These are phyloP conservation scores for Myotis brandtii DNA, from an alignment of 2,113 vertebrate genomes.

Conservation along the genomic window DNA sequence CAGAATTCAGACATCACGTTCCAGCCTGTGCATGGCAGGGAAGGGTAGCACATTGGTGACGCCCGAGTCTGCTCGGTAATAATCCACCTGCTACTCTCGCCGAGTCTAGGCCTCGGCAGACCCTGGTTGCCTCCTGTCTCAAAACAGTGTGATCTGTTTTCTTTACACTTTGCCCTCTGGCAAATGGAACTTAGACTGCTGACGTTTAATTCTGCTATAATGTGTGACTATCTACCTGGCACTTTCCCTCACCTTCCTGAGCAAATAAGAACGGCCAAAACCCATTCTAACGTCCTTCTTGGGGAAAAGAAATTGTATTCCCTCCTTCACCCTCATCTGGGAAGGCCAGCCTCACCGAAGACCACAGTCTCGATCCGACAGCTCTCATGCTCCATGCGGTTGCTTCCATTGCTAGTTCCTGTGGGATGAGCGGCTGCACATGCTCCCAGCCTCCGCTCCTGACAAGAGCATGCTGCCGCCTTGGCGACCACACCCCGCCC, in stretches of 20 bases:
- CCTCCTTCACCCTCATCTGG: conserved; percentile 6
- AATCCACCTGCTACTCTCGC: not conserved
- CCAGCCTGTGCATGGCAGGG: not conserved
- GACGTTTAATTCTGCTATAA: not conserved
- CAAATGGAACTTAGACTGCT: not conserved
- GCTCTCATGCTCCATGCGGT: conserved; percentile 61
- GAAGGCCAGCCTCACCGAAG: conserved; percentile 28
- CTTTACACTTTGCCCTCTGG: not conserved
- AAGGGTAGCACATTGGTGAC: not conserved
- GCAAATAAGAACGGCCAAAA: conserved; percentile 14
- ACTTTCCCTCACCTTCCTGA: not conserved
- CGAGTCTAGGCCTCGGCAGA: not conserved
- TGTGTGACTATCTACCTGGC: not conserved
- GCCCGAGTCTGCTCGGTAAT: conserved; percentile 11
- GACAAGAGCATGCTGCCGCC: conserved; percentile 82
- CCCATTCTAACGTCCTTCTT: conserved; percentile 20
- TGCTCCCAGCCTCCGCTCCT: conserved; percentile 60
- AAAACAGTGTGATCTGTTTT: not conserved
- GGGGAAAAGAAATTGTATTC: conserved; percentile 75
- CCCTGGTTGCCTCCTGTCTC: not conserved
- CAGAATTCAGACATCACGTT: conserved; percentile 65
- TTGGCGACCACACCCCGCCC: not conserved
- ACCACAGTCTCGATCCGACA: not conserved
- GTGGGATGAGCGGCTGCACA: not conserved
- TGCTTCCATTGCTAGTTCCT: conserved; percentile 72